These are phyloP conservation scores for Aleiodes sp. DNA, from an alignment of 1,140 invertebrate species.

Conservation along the genomic window DNA sequence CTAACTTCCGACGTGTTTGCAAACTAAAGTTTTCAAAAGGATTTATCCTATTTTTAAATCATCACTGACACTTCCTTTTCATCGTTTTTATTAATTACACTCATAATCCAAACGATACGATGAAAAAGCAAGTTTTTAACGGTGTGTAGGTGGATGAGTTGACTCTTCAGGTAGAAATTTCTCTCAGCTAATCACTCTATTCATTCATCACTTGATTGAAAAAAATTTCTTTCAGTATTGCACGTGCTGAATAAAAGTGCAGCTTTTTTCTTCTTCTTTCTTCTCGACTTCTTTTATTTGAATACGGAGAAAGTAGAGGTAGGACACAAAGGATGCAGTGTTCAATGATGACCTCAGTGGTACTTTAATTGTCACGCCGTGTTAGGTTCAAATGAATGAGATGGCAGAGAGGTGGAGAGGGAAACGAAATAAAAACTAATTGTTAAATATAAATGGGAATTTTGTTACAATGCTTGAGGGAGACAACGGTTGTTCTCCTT, in stretches of 20 bases:
- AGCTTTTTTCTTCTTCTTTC: background rate
- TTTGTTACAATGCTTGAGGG: slow-evolving; percentile 10
- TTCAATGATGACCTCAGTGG: background rate
- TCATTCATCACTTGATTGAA: slow-evolving; percentile 25
- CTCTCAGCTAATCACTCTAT: slow-evolving; percentile 25
- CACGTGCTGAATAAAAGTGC: slow-evolving; percentile 7
- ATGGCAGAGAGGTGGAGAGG: background rate
- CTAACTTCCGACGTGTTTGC: background rate
- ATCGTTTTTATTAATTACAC: slow-evolving; percentile 25
- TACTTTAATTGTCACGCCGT: slow-evolving; percentile 4
- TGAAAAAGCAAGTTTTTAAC: slow-evolving; percentile 3
- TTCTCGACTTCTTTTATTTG: background rate
- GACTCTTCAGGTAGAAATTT: slow-evolving; percentile 19
- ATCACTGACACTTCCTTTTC: slow-evolving; percentile 11
- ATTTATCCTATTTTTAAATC: background rate
- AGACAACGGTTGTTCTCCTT: background rate
- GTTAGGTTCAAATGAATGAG: background rate
- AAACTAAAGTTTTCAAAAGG: background rate
- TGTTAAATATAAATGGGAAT: background rate
- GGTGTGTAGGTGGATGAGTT: slow-evolving; percentile 21
- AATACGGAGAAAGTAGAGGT: background rate
- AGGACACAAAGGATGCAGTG: background rate
- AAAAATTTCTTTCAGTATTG: slow-evolving; percentile 15
- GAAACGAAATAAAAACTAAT: background rate
- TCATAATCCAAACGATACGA: background rate